phyloP scores from a whole-genome alignment of 2,797 vertebrate genomes.

The Alcedo atthis region DNA sequence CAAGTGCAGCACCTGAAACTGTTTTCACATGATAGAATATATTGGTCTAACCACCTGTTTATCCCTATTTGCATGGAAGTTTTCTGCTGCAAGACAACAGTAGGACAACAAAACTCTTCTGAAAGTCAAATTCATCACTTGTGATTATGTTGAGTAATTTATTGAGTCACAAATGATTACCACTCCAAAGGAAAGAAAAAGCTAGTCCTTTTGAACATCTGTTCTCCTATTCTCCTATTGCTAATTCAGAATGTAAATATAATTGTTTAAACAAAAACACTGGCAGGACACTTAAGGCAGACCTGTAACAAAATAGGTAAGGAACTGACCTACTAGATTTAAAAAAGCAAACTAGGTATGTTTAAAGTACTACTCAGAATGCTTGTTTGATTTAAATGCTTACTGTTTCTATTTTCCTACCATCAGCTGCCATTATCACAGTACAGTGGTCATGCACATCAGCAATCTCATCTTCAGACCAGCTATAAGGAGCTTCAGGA shows the following conservation, averaged over 20 bases:
- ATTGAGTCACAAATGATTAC: not conserved
- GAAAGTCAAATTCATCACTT: not conserved
- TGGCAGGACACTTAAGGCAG: not conserved
- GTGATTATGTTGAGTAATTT: not conserved
- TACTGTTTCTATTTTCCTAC: constrained; percentile 66
- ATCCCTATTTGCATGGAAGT: not conserved
- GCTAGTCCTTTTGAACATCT: not conserved
- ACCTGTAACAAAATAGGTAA: not conserved
- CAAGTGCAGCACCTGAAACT: not conserved
- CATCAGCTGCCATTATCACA: constrained; percentile 90
- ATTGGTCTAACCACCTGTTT: not conserved
- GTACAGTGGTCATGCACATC: constrained; percentile 84
- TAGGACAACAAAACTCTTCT: not conserved
- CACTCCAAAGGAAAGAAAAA: not conserved
- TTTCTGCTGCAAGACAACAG: not conserved
- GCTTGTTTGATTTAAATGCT: not conserved
- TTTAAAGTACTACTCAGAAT: not conserved
- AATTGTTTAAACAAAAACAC: not conserved
- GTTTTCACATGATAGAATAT: not conserved
- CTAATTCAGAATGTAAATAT: not conserved
- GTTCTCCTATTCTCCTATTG: not conserved
- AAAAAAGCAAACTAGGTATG: not conserved
- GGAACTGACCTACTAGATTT: not conserved
- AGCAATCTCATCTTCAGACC: constrained; percentile 89
- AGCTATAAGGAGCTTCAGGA: constrained; percentile 81